Conservation (phyloP, 1,140 invertebrate genomes). For the Gonatopus flavifemur region DNA sequence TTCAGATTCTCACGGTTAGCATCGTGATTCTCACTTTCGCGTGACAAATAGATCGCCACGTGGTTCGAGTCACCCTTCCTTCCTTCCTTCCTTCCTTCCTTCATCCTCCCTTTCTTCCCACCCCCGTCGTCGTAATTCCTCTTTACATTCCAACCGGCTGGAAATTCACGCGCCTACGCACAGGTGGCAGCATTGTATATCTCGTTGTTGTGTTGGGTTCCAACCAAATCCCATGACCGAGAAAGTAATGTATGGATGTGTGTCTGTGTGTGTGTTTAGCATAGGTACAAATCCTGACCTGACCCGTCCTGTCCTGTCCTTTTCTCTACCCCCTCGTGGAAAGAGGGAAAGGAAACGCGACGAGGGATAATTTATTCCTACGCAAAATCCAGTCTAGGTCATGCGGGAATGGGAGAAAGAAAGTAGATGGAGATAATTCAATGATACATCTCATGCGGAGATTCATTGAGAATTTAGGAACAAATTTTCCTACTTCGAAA, state of each 20-base stretch:
- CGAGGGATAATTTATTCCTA: too few species aligned
- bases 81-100: slow-evolving; percentile 10
- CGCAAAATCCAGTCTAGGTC: too few species aligned
- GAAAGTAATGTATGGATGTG: too few species aligned
- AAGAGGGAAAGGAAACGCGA: too few species aligned
- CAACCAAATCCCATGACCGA: not conserved
- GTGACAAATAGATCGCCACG: slow-evolving; percentile 41
- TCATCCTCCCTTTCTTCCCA: not conserved
- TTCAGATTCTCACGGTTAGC: not conserved
- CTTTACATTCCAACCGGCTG: slow-evolving; percentile 22
- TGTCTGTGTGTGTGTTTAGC: slow-evolving; percentile 33
- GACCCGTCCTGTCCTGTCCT: too few species aligned
- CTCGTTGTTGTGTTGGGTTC: slow-evolving; percentile 11
- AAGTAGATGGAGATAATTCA: too few species aligned
- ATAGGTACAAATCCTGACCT: too few species aligned
- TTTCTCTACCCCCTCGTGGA: too few species aligned
- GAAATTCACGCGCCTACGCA: slow-evolving; percentile 41
- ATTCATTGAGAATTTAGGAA: too few species aligned
- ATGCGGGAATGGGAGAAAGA: too few species aligned
- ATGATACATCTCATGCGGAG: too few species aligned
- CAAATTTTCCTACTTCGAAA: too few species aligned
- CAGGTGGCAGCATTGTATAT: slow-evolving; percentile 42
- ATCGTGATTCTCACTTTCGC: slow-evolving; percentile 18
- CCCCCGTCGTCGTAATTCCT: not conserved
- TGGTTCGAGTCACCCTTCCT: slow-evolving; percentile 25